A percentile compares a stretch with the other conserved stretches of the same genome.
These are phyloP conservation scores for Neodon shergylaensis DNA, from an alignment of 2,113 vertebrate genomes.

Conservation along the genomic window DNA sequence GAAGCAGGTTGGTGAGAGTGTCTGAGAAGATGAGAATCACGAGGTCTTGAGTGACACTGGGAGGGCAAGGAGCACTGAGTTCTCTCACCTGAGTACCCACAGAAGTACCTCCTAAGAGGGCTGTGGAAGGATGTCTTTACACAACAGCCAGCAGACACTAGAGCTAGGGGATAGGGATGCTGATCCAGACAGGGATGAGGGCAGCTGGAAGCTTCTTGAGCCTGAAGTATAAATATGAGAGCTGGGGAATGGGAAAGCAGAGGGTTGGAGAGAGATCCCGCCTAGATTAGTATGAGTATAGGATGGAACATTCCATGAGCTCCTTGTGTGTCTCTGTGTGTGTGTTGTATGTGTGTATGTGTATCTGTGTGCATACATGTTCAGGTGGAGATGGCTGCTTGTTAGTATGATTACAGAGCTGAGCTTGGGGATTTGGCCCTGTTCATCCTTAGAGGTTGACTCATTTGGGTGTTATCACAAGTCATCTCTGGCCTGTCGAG, in stretches of 20 bases:
- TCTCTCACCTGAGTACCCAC: not conserved
- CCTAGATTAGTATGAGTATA: not conserved
- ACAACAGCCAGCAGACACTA: too few relatives aligned
- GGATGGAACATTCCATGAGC: not conserved
- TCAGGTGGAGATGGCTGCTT: fast-evolving
- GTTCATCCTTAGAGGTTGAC: not conserved
- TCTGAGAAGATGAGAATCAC: not conserved
- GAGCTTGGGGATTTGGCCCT: not conserved
- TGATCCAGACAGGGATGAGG: not conserved
- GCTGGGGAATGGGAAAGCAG: too few relatives aligned
- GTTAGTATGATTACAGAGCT: not conserved
- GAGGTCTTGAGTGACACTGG: not conserved
- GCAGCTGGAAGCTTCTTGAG: not conserved
- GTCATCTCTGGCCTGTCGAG: not conserved
- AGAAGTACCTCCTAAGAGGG: not conserved
- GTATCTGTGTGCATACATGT: not conserved
- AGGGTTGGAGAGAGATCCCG: not conserved
- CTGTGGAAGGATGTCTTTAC: too few relatives aligned
- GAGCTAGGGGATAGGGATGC: not conserved
- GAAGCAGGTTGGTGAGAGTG: not conserved
- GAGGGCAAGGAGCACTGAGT: not conserved
- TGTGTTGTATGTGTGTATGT: not conserved
- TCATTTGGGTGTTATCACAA: not conserved
- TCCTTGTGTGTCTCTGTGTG: too few relatives aligned
- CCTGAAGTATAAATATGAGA: not conserved